These are phyloP conservation scores for Drosophila nr. perissopoda DNA, from an alignment of 2,888 invertebrate genomes.

Conservation along the genomic window DNA sequence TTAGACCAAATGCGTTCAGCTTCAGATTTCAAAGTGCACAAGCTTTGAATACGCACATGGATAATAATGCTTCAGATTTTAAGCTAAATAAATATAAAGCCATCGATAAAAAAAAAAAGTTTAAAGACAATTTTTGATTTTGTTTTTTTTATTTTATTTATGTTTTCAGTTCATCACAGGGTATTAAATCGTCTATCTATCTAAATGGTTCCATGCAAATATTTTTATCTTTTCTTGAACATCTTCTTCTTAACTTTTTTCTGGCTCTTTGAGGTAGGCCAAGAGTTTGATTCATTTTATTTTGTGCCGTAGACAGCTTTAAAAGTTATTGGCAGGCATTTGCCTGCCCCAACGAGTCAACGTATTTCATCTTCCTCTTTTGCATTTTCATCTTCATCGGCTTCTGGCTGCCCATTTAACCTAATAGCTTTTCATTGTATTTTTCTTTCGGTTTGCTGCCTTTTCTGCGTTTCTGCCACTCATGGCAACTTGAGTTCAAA, in stretches of 20 bases:
- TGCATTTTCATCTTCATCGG: slow-evolving; percentile 17
- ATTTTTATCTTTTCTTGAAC: slow-evolving; percentile 30
- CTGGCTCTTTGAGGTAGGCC: slow-evolving; percentile 25
- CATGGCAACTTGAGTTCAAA: slow-evolving; percentile 29
- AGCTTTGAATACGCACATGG: not conserved
- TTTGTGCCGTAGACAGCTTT: slow-evolving; percentile 33
- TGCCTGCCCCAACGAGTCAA: slow-evolving; percentile 35
- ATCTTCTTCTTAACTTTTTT: slow-evolving; percentile 23
- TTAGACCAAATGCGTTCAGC: not conserved
- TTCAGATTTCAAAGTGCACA: not conserved
- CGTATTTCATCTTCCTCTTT: slow-evolving; percentile 13
- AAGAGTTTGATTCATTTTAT: slow-evolving; percentile 38
- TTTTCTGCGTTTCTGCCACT: slow-evolving; percentile 10
- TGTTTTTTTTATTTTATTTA: not conserved
- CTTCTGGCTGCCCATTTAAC: slow-evolving; percentile 48
- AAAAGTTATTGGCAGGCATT: slow-evolving; percentile 50
- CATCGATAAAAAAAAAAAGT: not conserved
- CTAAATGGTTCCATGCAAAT: slow-evolving; percentile 2
- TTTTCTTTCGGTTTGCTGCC: slow-evolving; percentile 32
- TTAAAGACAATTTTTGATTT: no score
- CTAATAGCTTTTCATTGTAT: slow-evolving; percentile 69
- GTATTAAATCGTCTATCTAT: slow-evolving; percentile 6
- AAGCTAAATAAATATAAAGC: not conserved
- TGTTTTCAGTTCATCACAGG: not conserved
- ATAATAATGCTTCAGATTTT: not conserved